phyloP scores from a whole-genome alignment of 2,113 vertebrate species.

The Mus pahari region DNA sequence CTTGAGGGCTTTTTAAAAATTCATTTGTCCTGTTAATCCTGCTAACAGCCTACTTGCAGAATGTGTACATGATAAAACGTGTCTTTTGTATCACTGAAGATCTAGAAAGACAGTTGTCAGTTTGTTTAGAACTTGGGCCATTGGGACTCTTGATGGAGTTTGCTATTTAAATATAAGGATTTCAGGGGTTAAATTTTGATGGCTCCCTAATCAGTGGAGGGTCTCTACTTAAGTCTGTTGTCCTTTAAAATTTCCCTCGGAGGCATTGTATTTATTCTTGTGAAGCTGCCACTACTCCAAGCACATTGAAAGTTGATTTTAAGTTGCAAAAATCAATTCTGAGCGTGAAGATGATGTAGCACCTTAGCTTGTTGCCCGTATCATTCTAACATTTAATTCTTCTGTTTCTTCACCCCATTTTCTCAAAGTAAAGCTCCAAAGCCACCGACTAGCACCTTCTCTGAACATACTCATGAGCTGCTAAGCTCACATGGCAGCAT shows the following conservation, averaged over 20 bases:
- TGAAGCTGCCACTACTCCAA: slow-evolving; percentile 8
- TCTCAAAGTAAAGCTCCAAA: slow-evolving; percentile 43
- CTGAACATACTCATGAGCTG: slow-evolving; percentile 1
- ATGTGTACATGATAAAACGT: slow-evolving; percentile 19
- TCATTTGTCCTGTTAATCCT: neutral
- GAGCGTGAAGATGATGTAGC: slow-evolving; percentile 63
- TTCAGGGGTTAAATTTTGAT: slow-evolving; percentile 28
- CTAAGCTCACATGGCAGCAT: neutral
- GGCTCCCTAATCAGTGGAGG: neutral
- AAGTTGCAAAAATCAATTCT: slow-evolving; percentile 53
- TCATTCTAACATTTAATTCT: slow-evolving; percentile 59
- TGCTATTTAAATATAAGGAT: slow-evolving; percentile 36
- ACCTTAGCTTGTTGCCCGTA: slow-evolving; percentile 49
- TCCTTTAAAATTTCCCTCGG: slow-evolving; percentile 8
- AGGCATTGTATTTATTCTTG: neutral
- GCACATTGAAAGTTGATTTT: slow-evolving; percentile 27
- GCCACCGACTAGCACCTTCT: neutral
- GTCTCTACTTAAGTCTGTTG: slow-evolving; percentile 39
- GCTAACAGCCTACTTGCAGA: neutral
- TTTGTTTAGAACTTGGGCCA: slow-evolving; percentile 26
- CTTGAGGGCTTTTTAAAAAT: neutral
- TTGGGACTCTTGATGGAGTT: neutral
- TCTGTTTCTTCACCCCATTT: slow-evolving; percentile 24
- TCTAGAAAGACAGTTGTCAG: slow-evolving; percentile 5
- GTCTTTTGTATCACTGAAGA: slow-evolving; percentile 19